Conservation (phyloP, 2,888 invertebrate genomes). For the Pachymerium ferrugineum region DNA sequence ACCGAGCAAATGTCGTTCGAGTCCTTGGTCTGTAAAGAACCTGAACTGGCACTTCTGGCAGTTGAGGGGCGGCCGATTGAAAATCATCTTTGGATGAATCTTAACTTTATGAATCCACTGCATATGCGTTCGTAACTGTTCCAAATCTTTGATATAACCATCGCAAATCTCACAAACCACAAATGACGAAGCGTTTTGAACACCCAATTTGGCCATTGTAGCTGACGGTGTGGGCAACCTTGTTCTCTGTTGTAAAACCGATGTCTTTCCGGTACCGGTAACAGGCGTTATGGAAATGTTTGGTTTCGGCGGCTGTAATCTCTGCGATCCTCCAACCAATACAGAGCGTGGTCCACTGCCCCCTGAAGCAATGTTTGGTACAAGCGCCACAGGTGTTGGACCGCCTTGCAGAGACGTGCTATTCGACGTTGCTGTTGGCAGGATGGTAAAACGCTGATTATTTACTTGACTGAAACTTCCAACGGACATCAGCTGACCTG, state of each 20-base stretch:
- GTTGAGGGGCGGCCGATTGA: constrained; percentile 86
- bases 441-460: constrained; percentile 38
- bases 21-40: constrained; percentile 94
- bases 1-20: constrained; percentile 89
- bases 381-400: constrained; percentile 53
- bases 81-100: constrained; percentile 93
- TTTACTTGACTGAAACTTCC: constrained; percentile 26
- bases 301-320: constrained; percentile 58
- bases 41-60: constrained; percentile 94
- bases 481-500: constrained; percentile 38
- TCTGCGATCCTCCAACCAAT: constrained; percentile 27
- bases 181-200: constrained; percentile 63
- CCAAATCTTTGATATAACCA: constrained; percentile 90
- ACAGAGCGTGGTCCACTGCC: constrained; percentile 34
- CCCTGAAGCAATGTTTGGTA: constrained; percentile 53
- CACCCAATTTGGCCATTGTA: constrained; percentile 41
- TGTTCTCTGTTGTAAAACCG: constrained; percentile 23
- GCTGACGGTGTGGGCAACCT: constrained; percentile 28
- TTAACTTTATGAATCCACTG: constrained; percentile 97
- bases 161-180: constrained; percentile 97
- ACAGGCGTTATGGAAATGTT: constrained; percentile 86
- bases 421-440: constrained; percentile 37
- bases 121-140: constrained; percentile 91
- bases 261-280: constrained; percentile 53
- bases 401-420: constrained; percentile 47